phyloP scores from a whole-genome alignment of 2,888 invertebrate species.

The Pinctada fucata region DNA sequence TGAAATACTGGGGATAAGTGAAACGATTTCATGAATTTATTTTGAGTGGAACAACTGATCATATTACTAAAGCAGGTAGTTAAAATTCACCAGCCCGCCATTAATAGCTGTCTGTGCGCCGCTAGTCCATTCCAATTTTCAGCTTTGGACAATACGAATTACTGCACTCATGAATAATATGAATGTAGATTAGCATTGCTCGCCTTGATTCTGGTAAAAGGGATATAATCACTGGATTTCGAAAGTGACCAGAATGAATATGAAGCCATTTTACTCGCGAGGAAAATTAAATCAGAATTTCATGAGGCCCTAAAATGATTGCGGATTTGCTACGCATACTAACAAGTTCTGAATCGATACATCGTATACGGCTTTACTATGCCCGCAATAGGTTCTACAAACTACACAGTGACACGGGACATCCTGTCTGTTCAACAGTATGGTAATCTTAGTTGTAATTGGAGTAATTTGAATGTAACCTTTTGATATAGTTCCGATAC shows the following conservation, averaged over 20 bases:
- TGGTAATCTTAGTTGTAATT: no score
- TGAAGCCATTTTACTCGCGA: constrained; percentile 31
- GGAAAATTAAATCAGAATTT: constrained; percentile 47
- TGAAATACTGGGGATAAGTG: constrained; percentile 54
- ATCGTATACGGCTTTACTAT: not conserved
- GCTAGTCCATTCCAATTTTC: constrained; percentile 63
- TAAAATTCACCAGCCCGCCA: constrained; percentile 63
- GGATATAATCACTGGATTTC: constrained; percentile 40
- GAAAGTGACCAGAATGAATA: constrained; percentile 45
- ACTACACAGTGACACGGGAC: no score
- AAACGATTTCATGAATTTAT: constrained; percentile 61
- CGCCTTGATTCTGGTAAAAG: constrained; percentile 40
- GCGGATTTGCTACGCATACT: constrained; percentile 39
- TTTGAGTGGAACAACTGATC: constrained; percentile 52
- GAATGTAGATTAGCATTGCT: constrained; percentile 58
- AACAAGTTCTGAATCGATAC: constrained; percentile 26
- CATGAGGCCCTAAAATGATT: constrained; percentile 37
- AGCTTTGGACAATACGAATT: constrained; percentile 63
- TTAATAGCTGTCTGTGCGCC: constrained; percentile 59
- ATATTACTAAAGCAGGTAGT: constrained; percentile 60
- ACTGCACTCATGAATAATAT: constrained; percentile 63
- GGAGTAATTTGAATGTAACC: no score
- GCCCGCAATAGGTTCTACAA: no score
- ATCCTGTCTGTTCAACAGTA: no score
- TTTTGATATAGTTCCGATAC: no score